Conservation (phyloP, 2,113 vertebrate species). For the Syrmaticus mikado region DNA sequence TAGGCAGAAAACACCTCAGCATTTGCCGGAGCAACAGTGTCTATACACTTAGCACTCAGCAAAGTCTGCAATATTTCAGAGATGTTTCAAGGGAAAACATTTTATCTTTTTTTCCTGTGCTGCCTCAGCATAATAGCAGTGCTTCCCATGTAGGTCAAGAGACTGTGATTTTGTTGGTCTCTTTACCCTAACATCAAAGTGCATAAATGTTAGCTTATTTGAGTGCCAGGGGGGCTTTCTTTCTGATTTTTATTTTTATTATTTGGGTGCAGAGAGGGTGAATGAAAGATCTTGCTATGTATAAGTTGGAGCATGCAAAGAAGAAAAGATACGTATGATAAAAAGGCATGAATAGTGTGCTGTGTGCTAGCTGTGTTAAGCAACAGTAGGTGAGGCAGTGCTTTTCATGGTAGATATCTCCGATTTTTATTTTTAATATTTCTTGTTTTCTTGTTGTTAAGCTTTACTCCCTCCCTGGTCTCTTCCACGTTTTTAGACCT, state of each 20-base stretch:
- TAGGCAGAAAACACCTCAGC: not conserved
- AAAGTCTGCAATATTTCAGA: constrained; percentile 59
- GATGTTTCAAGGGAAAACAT: constrained; percentile 50
- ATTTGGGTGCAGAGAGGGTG: not conserved
- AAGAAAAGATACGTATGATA: not conserved
- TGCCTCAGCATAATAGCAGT: constrained; percentile 17
- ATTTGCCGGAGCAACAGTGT: constrained; percentile 8
- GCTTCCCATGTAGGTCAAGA: constrained; percentile 61
- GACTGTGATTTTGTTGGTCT: not conserved
- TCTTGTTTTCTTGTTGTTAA: not conserved
- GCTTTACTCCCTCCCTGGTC: not conserved
- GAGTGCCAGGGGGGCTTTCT: not conserved
- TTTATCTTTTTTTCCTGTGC: constrained; percentile 46
- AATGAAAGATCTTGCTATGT: constrained; percentile 12
- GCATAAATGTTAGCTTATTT: not conserved
- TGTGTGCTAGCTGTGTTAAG: constrained; percentile 25
- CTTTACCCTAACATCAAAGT: not conserved
- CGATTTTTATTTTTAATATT: not conserved
- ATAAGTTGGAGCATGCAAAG: constrained; percentile 7
- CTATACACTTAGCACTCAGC: constrained; percentile 30
- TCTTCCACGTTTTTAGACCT: constrained; percentile 7
- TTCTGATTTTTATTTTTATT: constrained; percentile 13
- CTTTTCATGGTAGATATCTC: not conserved
- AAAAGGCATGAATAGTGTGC: not conserved
- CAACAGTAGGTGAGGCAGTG: not conserved